Evolutionary conservation across 1,140 invertebrate genomes (phyloP).

Genomic region (Dreissena rostriformis): DNA sequence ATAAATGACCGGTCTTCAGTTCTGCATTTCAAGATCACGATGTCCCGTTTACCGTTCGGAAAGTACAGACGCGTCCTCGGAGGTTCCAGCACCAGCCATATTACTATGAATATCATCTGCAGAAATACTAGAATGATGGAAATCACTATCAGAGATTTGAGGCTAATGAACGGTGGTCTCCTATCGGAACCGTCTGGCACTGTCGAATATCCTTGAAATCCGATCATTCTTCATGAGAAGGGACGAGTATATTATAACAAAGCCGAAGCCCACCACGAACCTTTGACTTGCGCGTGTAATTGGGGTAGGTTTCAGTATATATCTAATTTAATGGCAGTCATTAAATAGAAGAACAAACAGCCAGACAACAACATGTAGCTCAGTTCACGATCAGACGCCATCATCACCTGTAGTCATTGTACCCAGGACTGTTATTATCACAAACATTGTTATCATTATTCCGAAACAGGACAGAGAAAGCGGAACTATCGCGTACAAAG

Average conservation of each 20-base stretch:
- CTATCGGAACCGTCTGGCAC: slow-evolving; percentile 91
- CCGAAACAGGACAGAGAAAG: slow-evolving; percentile 83
- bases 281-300: slow-evolving; percentile 85
- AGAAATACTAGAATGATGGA: slow-evolving; percentile 88
- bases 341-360: slow-evolving; percentile 80
- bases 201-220: slow-evolving; percentile 89
- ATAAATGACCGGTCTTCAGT: slow-evolving; percentile 88
- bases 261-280: slow-evolving; percentile 87
- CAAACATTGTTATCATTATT: slow-evolving; percentile 76
- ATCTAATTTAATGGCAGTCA: slow-evolving; percentile 78
- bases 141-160: slow-evolving; percentile 95
- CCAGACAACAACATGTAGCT: slow-evolving; percentile 80
- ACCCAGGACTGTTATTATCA: slow-evolving; percentile 76
- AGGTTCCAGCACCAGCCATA: slow-evolving; percentile 86
- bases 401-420: slow-evolving; percentile 79
- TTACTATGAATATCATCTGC: slow-evolving; percentile 77
- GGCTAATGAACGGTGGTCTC: slow-evolving; percentile 95
- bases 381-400: slow-evolving; percentile 79
- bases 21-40: slow-evolving; percentile 86
- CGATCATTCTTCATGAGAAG: slow-evolving; percentile 90
- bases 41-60: slow-evolving; percentile 79
- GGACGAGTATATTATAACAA: slow-evolving; percentile 89
- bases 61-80: slow-evolving; percentile 85
- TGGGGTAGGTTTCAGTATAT: slow-evolving; percentile 83
- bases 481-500: slow-evolving; percentile 84